These are phyloP conservation scores for Gastrophryne carolinensis DNA, from an alignment of 2,797 vertebrate species.

Conservation along the genomic window DNA sequence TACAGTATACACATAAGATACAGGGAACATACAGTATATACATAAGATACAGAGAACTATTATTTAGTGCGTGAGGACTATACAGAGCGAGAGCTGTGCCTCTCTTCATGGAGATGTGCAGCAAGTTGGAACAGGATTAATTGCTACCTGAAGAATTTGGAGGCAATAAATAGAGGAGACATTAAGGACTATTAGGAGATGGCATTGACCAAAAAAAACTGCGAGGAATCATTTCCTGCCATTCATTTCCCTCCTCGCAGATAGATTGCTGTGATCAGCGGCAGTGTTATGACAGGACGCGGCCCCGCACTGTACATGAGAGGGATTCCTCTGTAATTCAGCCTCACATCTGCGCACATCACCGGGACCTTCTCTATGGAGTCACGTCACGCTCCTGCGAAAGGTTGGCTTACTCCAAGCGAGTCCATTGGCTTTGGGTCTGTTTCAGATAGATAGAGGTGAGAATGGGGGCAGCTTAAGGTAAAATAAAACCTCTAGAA, in stretches of 20 bases:
- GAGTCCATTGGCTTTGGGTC: no score
- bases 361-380: not conserved
- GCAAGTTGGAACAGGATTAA: not conserved
- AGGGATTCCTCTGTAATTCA: slow-evolving; percentile 8
- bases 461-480: no score
- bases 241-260: not conserved
- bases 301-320: not conserved
- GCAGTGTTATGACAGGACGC: slow-evolving; percentile 30
- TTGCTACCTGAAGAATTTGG: not conserved
- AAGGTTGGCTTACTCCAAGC: no score
- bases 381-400: not conserved
- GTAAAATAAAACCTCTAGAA: no score
- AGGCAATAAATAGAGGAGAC: slow-evolving; percentile 1
- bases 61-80: no score
- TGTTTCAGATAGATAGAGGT: no score
- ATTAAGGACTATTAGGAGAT: slow-evolving; percentile 12
- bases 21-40: no score
- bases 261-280: slow-evolving; percentile 25
- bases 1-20: no score
- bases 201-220: not conserved
- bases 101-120: not conserved
- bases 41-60: no score
- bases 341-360: not conserved
- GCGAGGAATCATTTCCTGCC: not conserved
- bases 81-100: no score